phyloP scores from a whole-genome alignment of 53 echinoderm and acorn worm genomes.

The Patiria pectinifera region DNA sequence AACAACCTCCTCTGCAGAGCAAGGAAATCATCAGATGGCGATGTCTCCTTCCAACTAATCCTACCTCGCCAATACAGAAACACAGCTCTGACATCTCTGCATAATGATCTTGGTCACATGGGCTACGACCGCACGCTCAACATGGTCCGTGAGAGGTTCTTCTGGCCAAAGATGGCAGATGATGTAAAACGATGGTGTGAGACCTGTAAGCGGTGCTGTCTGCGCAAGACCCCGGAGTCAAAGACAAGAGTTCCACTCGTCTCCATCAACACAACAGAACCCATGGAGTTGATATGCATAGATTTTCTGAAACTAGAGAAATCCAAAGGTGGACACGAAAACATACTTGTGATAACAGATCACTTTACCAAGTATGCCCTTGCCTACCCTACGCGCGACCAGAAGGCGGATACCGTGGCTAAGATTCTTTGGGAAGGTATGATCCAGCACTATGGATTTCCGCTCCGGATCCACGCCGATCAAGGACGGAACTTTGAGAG shows the following conservation, averaged over 20 bases:
- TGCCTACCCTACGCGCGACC: slow-evolving; percentile 63
- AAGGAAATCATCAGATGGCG: slow-evolving; percentile 6
- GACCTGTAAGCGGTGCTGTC: slow-evolving; percentile 47
- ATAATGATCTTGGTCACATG: slow-evolving; percentile 50
- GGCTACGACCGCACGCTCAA: slow-evolving; percentile 49
- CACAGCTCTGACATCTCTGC: slow-evolving; percentile 28
- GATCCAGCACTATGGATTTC: slow-evolving; percentile 67
- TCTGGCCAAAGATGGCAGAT: slow-evolving; percentile 50
- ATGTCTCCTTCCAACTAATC: neutral
- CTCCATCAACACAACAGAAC: slow-evolving; percentile 35
- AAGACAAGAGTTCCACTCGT: slow-evolving; percentile 33
- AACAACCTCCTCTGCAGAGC: slow-evolving; percentile 10
- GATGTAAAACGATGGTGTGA: slow-evolving; percentile 54
- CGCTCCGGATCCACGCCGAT: slow-evolving; percentile 66
- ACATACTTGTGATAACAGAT: too few relatives aligned
- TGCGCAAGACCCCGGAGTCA: slow-evolving; percentile 41
- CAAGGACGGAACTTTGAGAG: slow-evolving; percentile 71
- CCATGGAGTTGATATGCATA: slow-evolving; percentile 52
- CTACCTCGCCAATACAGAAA: neutral
- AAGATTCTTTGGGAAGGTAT: slow-evolving; percentile 63
- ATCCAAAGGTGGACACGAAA: slow-evolving; percentile 50
- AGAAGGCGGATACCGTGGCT: slow-evolving; percentile 62
- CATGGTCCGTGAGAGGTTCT: slow-evolving; percentile 44
- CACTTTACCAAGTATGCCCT: slow-evolving; percentile 64
- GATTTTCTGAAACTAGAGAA: slow-evolving; percentile 56